These are phyloP conservation scores for Eugnorisma glareosa DNA, from an alignment of 2,888 invertebrate genomes.

Conservation along the genomic window DNA sequence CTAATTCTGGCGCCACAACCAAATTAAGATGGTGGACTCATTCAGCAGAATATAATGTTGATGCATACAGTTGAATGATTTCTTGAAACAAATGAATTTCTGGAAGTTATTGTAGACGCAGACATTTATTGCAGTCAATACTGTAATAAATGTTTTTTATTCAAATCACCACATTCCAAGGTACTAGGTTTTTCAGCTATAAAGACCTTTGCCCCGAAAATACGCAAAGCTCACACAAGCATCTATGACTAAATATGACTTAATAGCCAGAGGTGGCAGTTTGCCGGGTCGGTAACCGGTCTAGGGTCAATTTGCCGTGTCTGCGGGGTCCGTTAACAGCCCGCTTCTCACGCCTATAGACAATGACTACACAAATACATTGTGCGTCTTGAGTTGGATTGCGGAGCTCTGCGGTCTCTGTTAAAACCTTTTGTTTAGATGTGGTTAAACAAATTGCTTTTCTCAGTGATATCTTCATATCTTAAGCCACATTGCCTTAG, in stretches of 20 bases:
- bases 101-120: no score
- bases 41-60: neutral
- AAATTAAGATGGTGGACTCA: neutral
- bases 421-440: slow-evolving; percentile 44
- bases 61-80: neutral
- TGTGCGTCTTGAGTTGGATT: slow-evolving; percentile 49
- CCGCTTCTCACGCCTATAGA: slow-evolving; percentile 72
- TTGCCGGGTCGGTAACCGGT: slow-evolving; percentile 66
- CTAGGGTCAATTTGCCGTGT: slow-evolving; percentile 69
- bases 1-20: neutral
- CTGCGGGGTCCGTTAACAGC: slow-evolving; percentile 70
- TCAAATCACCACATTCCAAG: slow-evolving; percentile 3
- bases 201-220: slow-evolving; percentile 11
- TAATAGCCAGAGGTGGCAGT: slow-evolving; percentile 54
- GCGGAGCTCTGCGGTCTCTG: slow-evolving; percentile 41
- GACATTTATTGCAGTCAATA: no score
- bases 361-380: slow-evolving; percentile 65
- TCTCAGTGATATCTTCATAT: slow-evolving; percentile 44
- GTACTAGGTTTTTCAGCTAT: neutral
- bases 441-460: slow-evolving; percentile 42
- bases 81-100: neutral
- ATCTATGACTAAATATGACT: slow-evolving; percentile 28
- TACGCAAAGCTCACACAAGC: slow-evolving; percentile 12
- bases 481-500: slow-evolving; percentile 1
- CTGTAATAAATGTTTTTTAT: neutral